Evolutionary conservation across 2,113 vertebrate species (phyloP), one percentile per base, ranked within the genome.

Genomic region (Pungitius pungitius): DNA sequence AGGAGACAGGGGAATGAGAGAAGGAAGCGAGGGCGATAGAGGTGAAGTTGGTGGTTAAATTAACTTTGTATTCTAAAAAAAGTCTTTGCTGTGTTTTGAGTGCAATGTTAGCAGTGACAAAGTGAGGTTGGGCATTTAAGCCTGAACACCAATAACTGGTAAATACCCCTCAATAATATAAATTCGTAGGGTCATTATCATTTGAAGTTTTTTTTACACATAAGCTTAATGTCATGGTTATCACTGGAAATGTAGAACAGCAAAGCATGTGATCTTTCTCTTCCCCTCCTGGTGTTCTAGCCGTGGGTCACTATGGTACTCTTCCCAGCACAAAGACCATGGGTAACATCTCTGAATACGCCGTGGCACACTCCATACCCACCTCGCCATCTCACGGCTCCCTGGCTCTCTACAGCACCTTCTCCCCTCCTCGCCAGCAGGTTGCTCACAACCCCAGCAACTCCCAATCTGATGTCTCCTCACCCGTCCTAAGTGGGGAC

Each of bases 321-420:
- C 85, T 98, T 68, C 95, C 94, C 75, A 96, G 93, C 73, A 95
- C 95, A 0, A 96, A 96, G 85, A 95, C 96, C 72, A 95, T 97
- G 95, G 91, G 93, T 0, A 95, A 93, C 68, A 94, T 97, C 60
- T 94, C 95, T 0, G 96, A 97, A 1, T 95, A 95, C 78, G 40
- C 90, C 2, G 0, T 88, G 33, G 33, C 94, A 35, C 95, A 90
- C 80, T 95, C 96, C 1, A 95, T 99, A 33, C 95, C 97, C 80
- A 90, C 95, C 0, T 99, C 97, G 0, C 97, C 97, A 0, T 98
- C 97, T 9, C 97, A 98, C 0, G 96, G 95, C 6, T 94, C 96
- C 1, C 82, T 96, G 1, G 93, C 94, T 0, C 93, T 92, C 8
- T 96, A 95, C 88, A 95, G 94, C 69, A 94, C 92, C 0, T 96